Evolutionary conservation across 2,797 vertebrate species (phyloP), one percentile per base, ranked within the genome.

Genomic region (Morelia viridis): DNA sequence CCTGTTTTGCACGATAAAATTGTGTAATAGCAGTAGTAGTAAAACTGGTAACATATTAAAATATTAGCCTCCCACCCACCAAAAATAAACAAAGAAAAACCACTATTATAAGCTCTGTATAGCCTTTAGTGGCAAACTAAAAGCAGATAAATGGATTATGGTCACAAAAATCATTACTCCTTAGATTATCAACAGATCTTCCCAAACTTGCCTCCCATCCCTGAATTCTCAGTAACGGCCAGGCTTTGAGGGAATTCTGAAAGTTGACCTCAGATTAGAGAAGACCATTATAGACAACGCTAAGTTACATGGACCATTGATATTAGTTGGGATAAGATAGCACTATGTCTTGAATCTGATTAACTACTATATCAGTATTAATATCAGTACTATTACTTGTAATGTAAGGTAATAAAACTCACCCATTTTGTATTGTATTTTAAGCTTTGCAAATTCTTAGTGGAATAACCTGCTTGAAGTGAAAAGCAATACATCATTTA

Each of bases 401-500:
- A 76, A 35, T 62, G 26, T 12, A 53, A 9, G 11, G 35, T 85
- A 65, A 26, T 22, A 50, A 46, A 57, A 58, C 91, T 95, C 62
- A 92, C 93, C 84, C 56, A 88, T 76, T 28, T 85, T 91, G 93
- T 10, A 92, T 96, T 95, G 95, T 92, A 94, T 91, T 90, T 83
- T n/a, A 95, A 95, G 95, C 61, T 22, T 91, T 94, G 85, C 71
- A 92, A 56, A 93, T 53, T 92, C 96, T 88, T 60, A 92, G 91
- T 61, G 94, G 60, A 95, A 94, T 6, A 1, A 56, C 7, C 91
- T 84, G 11, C 87, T 96, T 50, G 17, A 65, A 35, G 94, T 94
- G 91, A 93, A 96, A 97, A 96, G 90, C 89, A 97, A 95, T 92
- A 87, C 86, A 95, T 89, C 1, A 8, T 95, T 95, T 89, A 94